Evolutionary conservation across 2,888 invertebrate genomes (phyloP).

Genomic region (Rhamphomyia laevipes): DNA sequence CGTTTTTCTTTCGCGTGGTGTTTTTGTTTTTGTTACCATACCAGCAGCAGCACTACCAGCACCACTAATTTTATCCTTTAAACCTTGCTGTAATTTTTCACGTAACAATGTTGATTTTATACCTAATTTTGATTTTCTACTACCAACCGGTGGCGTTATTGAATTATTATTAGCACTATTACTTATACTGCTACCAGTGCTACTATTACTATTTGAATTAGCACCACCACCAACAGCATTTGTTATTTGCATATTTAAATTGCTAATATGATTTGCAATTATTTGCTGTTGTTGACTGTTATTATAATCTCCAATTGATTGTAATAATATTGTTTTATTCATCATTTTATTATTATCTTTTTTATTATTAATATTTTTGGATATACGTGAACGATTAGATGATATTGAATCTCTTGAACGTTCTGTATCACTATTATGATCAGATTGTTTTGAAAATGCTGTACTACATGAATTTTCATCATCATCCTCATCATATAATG

Average conservation of each 20-base stretch:
- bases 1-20: conserved; percentile 14
- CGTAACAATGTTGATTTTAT: conserved; percentile 21
- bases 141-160: conserved; percentile 7
- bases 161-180: not conserved
- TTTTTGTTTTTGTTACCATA: conserved; percentile 17
- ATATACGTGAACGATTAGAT: conserved; percentile 39
- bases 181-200: conserved; percentile 1
- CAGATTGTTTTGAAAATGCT: conserved; percentile 41
- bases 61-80: conserved; percentile 25
- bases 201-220: not conserved
- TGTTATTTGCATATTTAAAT: no score
- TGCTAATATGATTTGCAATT: no score
- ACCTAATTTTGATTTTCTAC: conserved; percentile 24
- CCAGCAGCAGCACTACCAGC: not conserved
- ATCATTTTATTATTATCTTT: conserved; percentile 6
- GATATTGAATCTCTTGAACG: conserved; percentile 39
- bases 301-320: not conserved
- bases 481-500: conserved; percentile 48
- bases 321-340: no score
- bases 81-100: conserved; percentile 31
- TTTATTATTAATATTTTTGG: conserved; percentile 9
- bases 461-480: conserved; percentile 46
- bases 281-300: not conserved
- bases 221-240: not conserved
- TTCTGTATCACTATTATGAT: conserved; percentile 42